These are phyloP conservation scores for Synergus itoensis DNA, from an alignment of 2,888 invertebrate genomes.

Conservation along the genomic window DNA sequence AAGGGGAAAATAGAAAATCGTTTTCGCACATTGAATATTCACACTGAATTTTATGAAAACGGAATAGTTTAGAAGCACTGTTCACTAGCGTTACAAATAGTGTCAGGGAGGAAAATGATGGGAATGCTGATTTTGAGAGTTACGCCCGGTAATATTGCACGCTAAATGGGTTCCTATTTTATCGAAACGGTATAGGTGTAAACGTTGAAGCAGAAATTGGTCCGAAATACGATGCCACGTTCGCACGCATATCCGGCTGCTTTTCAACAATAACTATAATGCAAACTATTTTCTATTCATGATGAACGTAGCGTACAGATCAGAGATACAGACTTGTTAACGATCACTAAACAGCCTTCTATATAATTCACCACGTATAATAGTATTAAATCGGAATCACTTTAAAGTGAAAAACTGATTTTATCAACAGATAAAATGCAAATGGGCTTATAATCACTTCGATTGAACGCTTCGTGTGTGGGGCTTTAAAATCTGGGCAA, in stretches of 20 bases:
- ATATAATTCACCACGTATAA: background rate
- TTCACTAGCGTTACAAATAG: background rate
- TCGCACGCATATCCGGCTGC: conserved; percentile 2
- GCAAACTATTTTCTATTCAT: conserved; percentile 24
- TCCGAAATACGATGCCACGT: background rate
- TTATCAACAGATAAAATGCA: conserved; percentile 10
- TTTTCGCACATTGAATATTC: background rate
- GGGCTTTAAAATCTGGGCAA: background rate
- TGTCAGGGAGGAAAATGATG: background rate
- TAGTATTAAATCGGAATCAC: background rate
- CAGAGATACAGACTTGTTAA: conserved; percentile 18
- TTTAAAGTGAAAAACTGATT: conserved; percentile 5
- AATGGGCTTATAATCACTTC: background rate
- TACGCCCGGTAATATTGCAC: background rate
- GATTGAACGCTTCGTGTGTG: background rate
- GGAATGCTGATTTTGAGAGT: conserved; percentile 6
- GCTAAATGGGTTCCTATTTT: conserved; percentile 5
- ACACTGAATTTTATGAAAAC: background rate
- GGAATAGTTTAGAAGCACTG: background rate
- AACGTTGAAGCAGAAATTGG: background rate
- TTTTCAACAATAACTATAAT: conserved; percentile 33
- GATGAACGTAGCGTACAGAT: background rate
- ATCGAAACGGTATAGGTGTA: background rate
- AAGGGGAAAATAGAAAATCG: background rate
- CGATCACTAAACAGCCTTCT: conserved; percentile 9